phyloP scores from a whole-genome alignment of 2,888 invertebrate genomes.

The Papilio gigon region DNA sequence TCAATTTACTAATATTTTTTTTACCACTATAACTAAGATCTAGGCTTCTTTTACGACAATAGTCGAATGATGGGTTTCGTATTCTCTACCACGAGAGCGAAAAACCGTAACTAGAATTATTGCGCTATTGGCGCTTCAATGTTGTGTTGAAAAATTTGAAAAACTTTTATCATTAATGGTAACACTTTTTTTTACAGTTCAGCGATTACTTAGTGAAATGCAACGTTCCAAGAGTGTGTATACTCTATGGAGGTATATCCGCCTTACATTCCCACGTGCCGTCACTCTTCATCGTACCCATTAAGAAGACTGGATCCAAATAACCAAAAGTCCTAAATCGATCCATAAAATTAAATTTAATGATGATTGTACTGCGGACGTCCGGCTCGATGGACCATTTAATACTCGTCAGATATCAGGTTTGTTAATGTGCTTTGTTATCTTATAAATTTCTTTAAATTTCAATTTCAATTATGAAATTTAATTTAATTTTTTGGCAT shows the following conservation, averaged over 20 bases:
- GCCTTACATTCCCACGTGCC: slow-evolving; percentile 87
- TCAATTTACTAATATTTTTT: too few relatives aligned
- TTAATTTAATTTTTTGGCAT: too few relatives aligned
- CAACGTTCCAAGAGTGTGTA: slow-evolving; percentile 89
- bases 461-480: too few relatives aligned
- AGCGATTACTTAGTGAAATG: slow-evolving; percentile 92
- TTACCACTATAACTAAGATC: too few relatives aligned
- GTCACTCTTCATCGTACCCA: slow-evolving; percentile 75
- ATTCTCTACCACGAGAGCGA: too few relatives aligned
- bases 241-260: slow-evolving; percentile 93
- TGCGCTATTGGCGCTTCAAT: too few relatives aligned
- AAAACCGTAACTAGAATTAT: too few relatives aligned
- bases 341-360: not conserved
- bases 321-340: slow-evolving; percentile 41
- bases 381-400: slow-evolving; percentile 32
- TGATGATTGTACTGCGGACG: not conserved
- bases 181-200: slow-evolving; percentile 83
- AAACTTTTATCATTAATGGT: not conserved
- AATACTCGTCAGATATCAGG: not conserved
- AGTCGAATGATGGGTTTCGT: too few relatives aligned
- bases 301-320: slow-evolving; percentile 50
- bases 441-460: not conserved
- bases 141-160: too few relatives aligned
- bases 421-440: not conserved
- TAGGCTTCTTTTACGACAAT: too few relatives aligned